Evolutionary conservation across 2,797 vertebrate genomes (phyloP).

Genomic region (Macropus fuliginosus): DNA sequence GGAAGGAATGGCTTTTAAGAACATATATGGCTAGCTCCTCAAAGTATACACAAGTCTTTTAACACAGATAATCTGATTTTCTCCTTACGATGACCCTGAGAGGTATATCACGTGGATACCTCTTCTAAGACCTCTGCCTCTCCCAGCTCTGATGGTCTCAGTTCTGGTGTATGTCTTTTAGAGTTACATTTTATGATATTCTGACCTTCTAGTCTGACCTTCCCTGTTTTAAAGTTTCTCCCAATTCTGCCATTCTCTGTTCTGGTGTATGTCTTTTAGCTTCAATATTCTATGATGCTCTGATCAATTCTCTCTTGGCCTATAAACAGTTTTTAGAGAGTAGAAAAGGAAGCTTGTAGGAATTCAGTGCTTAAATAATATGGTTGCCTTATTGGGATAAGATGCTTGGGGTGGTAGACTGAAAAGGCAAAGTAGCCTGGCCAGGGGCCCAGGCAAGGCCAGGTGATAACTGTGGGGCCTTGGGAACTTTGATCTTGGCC

Average conservation of each 20-base stretch:
- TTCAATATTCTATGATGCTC: background rate
- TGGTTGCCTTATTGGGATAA: background rate
- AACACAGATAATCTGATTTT: background rate
- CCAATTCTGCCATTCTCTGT: background rate
- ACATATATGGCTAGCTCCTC: background rate
- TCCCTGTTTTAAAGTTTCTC: background rate
- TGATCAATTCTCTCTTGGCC: background rate
- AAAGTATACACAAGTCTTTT: background rate
- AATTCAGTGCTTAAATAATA: background rate
- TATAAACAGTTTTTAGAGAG: background rate
- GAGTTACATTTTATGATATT: background rate
- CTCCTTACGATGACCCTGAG: background rate
- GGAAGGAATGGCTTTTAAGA: background rate
- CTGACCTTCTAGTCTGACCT: background rate
- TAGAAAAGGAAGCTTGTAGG: background rate
- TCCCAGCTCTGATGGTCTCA: background rate
- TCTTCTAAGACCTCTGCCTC: background rate
- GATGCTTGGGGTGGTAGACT: background rate
- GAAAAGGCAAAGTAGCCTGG: background rate
- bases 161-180: too few relatives aligned
- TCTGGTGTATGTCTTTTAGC: background rate
- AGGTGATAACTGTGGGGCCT: background rate
- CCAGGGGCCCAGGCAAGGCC: background rate
- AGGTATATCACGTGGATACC: background rate
- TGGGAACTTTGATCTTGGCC: background rate